Conservation (phyloP, 2,888 invertebrate species). For the Amblyjoppa proteus region DNA sequence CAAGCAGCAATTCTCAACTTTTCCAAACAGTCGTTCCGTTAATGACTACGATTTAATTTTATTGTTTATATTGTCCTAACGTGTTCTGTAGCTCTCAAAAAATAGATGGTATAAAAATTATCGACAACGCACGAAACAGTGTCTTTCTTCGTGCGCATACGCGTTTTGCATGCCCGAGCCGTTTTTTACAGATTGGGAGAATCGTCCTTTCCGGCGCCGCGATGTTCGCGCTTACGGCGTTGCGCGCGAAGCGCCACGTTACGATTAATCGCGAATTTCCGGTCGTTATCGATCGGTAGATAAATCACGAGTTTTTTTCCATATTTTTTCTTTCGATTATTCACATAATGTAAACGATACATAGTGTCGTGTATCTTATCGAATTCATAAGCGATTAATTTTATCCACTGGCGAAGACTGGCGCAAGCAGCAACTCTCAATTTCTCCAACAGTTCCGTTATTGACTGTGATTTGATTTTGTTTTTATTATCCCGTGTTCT, state of each 20-base stretch:
- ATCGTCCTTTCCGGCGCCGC: not conserved
- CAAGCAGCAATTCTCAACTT: slow-evolving; percentile 1
- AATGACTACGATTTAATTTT: slow-evolving; percentile 40
- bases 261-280: not conserved
- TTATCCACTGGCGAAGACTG: not conserved
- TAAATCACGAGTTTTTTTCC: not conserved
- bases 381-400: slow-evolving; percentile 39
- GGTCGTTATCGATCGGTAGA: not conserved
- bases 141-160: not conserved
- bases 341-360: slow-evolving; percentile 22
- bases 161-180: not conserved
- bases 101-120: slow-evolving; percentile 22
- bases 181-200: not conserved
- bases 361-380: slow-evolving; percentile 23
- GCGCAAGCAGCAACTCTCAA: not conserved
- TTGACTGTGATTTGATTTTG: slow-evolving; percentile 36
- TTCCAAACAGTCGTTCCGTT: not conserved
- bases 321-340: slow-evolving; percentile 14
- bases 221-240: not conserved
- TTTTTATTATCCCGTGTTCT: slow-evolving; percentile 15
- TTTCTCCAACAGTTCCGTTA: not conserved
- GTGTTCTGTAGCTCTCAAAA: slow-evolving; percentile 25
- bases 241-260: not conserved
- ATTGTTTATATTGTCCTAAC: slow-evolving; percentile 23
- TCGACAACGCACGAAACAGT: not conserved